Base-by-base conservation (phyloP, 2,888 invertebrate species). In the Netelia inedita region DNA sequence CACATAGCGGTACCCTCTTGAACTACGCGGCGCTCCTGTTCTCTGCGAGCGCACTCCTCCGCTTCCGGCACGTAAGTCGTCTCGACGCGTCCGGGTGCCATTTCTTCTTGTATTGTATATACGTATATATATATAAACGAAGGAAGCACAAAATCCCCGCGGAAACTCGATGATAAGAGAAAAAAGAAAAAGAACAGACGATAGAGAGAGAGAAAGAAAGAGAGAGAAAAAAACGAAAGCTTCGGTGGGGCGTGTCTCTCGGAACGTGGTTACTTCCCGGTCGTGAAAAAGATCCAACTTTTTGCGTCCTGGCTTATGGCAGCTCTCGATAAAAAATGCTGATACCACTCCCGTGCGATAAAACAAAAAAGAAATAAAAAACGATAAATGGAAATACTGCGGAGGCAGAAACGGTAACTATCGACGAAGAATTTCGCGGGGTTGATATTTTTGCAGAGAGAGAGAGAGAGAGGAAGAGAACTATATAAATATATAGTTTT, bases 1-100 rank as follows among this genome's bases (percentile, higher is more conserved):
- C 93, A 92, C 81, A 93, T 83, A 71, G 89, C 90, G 14, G 90
- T 89, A 35, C 93, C 93, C 85, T 93, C 93, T 87, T 91, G 91
- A 87, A 92, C 92, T 82, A 91, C 87, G n/a, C 91, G 89, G 0
- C 90, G 89, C 83, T 93, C 93, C 80, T 91, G 90, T 78, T 91
- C 91, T 86, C 90, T 89, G 63, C 93, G 91, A 78, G 88, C 85
- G 50, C 85, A 87, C 84, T 92, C 91, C 87, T 88, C 91, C 72
- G 86, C 91, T 89, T 92, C 92, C 82, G 93, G 92, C 76, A 90
- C 88, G 87, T 93, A 93, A 74, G 90, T 90, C 84, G 91, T 91
- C 87, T 88, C 90, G 69, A 86, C 87, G 85, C 87, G 85, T 82
- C 89, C 89, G 85, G 87, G 84, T 73, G 88, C 87, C 90, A 89